Base-by-base conservation (phyloP, 2,888 invertebrate genomes). In the Cyclophora punctaria region DNA sequence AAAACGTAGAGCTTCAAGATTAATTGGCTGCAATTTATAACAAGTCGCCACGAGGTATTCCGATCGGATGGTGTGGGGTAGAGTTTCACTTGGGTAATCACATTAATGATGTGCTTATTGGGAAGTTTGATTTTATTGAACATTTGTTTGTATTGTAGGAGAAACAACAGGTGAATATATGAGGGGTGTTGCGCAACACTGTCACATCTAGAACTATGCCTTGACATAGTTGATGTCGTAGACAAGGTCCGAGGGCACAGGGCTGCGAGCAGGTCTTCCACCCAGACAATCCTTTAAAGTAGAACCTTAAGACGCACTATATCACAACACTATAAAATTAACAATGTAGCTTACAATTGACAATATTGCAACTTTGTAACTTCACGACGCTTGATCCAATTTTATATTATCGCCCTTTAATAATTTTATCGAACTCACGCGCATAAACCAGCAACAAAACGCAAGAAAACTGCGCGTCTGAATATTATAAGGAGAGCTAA, bases 151-250 rank as follows among this genome's bases (percentile, higher is more conserved):
- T 20, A 20, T 20, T 42, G 44, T 50, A 48, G 52, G 48, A 44
- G 48, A 48, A 51, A 48, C 55, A 48, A 51, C 46, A 51, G 46
- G 41, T 46, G 40, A 48, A 4, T 6, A 35, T 35, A 48, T 5
- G 37, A 37, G 37, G 47, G 50, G 52, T 45, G 59, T 81, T 81
- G 65, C 73, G 68, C 68, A 80, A 77, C 55, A 61, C 62, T 73
- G 68, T 72, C 75, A 75, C 75, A 20, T 20, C 20, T 20, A 20
- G 20, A 79, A 75, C 66, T 62, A 50, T 63, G 63, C 81, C 84
- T 83, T 85, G 83, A 82, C 82, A 83, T 83, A 84, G 82, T 79
- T 83, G 75, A 77, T 78, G 71, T 78, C 77, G 78, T 69, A 69
- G 69, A 55, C 54, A 56, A 59, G 66, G 66, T 63, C 66, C 59